A percentile compares a stretch with the other conserved stretches of the same genome.
Conservation (phyloP, 2,113 vertebrate species). For the Pithys albifrons region DNA sequence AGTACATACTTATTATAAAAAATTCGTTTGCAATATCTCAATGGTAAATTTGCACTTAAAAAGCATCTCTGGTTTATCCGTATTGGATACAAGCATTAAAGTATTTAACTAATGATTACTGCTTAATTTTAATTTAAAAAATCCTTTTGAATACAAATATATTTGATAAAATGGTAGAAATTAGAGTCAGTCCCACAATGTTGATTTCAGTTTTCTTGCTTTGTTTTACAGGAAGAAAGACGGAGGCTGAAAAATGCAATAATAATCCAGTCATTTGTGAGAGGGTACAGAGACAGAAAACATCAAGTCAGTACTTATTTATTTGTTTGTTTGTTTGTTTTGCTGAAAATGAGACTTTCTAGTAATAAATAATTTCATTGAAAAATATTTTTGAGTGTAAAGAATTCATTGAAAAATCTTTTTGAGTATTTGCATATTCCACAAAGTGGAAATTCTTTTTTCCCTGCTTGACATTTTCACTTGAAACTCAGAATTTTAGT, state of each 20-base stretch:
- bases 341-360: neutral
- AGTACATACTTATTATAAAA: neutral
- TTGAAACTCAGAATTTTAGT: neutral
- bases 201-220: neutral
- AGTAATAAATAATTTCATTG: neutral
- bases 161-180: neutral
- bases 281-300: conserved; percentile 93
- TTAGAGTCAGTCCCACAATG: neutral
- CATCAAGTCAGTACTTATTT: conserved; percentile 82
- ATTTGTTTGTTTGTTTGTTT: neutral
- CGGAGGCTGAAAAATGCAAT: conserved; percentile 94
- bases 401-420: neutral
- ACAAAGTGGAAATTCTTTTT: neutral
- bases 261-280: conserved; percentile 95
- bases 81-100: neutral
- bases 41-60: neutral
- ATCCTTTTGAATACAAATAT: neutral
- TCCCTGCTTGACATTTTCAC: neutral
- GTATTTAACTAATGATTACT: neutral
- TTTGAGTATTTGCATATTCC: neutral
- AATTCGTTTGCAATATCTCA: neutral
- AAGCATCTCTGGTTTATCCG: neutral
- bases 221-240: conserved; percentile 86
- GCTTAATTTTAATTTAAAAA: neutral
- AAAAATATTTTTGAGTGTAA: neutral